phyloP scores from a whole-genome alignment of 2,113 vertebrate genomes.

The Anguilla rostrata region DNA sequence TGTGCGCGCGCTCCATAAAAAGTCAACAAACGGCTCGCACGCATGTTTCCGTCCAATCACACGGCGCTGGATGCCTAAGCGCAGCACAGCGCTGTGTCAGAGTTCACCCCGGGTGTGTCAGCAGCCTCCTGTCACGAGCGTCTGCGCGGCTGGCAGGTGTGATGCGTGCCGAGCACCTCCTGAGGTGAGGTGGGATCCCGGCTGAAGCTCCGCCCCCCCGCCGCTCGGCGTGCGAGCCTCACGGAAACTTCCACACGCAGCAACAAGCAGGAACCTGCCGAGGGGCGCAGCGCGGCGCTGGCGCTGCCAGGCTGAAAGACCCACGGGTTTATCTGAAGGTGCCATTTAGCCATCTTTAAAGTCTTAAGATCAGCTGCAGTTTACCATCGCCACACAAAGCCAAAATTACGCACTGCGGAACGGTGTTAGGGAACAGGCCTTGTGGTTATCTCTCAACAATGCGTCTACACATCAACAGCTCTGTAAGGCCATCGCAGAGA shows the following conservation, averaged over 20 bases:
- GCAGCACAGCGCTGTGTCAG: constrained; percentile 51
- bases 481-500: background rate
- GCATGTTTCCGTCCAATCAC: constrained; percentile 46
- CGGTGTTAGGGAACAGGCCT: background rate
- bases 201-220: background rate
- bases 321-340: background rate
- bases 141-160: background rate
- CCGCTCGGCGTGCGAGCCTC: background rate
- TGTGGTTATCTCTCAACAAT: background rate
- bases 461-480: background rate
- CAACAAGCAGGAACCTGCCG: background rate
- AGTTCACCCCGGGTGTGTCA: background rate
- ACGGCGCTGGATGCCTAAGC: constrained; percentile 55
- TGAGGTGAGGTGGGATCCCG: background rate
- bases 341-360: background rate
- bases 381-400: background rate
- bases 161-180: background rate
- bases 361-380: background rate
- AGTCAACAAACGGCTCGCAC: constrained; percentile 28
- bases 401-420: background rate
- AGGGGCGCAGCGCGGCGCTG: background rate
- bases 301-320: background rate
- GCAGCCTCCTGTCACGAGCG: background rate
- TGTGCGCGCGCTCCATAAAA: background rate
- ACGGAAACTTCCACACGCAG: background rate